Base-by-base conservation (phyloP, 2,113 vertebrate species). In the Podilymbus podiceps region DNA sequence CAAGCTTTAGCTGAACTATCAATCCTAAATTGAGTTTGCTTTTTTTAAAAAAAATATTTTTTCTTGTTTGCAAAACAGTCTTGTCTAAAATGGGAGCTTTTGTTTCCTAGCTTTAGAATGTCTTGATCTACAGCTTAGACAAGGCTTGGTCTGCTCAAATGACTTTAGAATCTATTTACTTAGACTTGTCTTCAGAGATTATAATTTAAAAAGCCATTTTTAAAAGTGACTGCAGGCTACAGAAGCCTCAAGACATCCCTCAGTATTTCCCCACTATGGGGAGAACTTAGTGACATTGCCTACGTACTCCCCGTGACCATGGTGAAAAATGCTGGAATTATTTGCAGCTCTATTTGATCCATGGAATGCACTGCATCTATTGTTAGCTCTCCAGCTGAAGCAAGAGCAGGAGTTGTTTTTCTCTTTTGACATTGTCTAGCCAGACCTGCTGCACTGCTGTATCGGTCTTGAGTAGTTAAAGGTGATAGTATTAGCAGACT, bases 301-400 rank as follows among this genome's bases (percentile, higher is more conserved):
- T 67, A n/a, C 35, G 55, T 58, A 7, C 44, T 89, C 59, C 0
- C 1, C 89, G 79, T 95, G 93, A 84, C 79, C 27, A 3, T 15
- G 68, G 68, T 1, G 8, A 87, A 95, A 95, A 90, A 92, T 46
- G 86, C 83, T 86, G 56, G 91, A 86, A 77, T 95, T 81, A 81
- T 95, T 90, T 95, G 89, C 96, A 96, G 96, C 95, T 96, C 95
- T 86, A 0, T 83, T 97, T 95, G 95, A 92, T 80, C 68, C 0
- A 0, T 89, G 95, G 95, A 96, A 97, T 96, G 91, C 76, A 35
- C 86, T 46, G 52, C 91, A 83, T 92, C 90, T 93, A 93, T 95
- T 96, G 95, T 96, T 95, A 89, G 91, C 68, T 89, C 73, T 87
- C 76, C 83, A 75, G 93, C 76, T 90, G 93, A 86, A 94, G 93